Conservation (phyloP, 2,113 vertebrate genomes). For the Coracopsis vasa region DNA sequence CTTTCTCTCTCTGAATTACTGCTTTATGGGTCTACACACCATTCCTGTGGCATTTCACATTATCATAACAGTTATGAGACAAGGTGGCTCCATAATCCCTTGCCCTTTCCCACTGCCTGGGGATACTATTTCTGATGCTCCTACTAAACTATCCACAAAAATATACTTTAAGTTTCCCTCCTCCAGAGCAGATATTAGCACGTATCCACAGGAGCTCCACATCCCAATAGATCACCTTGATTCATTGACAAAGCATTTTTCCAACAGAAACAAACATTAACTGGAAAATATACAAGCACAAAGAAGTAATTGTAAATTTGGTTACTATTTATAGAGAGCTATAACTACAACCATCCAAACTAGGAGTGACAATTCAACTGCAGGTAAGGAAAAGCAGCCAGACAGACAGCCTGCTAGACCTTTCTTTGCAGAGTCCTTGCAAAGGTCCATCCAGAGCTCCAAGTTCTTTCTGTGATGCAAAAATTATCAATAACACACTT, state of each 20-base stretch:
- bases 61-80: background rate
- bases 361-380: background rate
- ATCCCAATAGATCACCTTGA: background rate
- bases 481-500: background rate
- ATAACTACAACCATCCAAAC: background rate
- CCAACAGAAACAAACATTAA: background rate
- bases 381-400: background rate
- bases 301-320: background rate
- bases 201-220: background rate
- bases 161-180: background rate
- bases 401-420: background rate
- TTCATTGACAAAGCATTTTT: background rate
- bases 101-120: background rate
- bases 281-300: background rate
- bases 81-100: background rate
- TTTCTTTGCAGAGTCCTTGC: background rate
- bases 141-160: background rate
- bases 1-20: background rate
- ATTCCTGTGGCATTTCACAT: background rate
- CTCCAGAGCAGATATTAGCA: background rate
- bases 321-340: background rate
- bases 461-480: background rate
- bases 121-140: background rate
- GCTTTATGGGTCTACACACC: background rate
- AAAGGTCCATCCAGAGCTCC: background rate